Conservation (phyloP, 2,113 vertebrate genomes). For the Bufo gargarizans region DNA sequence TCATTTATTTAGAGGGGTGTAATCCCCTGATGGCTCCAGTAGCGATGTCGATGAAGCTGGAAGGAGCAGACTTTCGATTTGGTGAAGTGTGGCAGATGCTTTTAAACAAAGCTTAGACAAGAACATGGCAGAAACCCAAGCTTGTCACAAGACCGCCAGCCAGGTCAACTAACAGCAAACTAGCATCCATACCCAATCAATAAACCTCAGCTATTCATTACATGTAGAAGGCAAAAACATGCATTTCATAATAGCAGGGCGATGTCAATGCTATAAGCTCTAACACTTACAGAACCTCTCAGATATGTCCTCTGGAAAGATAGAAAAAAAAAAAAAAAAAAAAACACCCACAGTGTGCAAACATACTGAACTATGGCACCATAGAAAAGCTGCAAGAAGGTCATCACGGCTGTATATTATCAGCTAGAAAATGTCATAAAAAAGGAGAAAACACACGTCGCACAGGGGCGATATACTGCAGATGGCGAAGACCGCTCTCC, state of each 20-base stretch:
- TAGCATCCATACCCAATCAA: neutral
- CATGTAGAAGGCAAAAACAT: slow-evolving; percentile 19
- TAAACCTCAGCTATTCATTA: slow-evolving; percentile 25
- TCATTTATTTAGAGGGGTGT: neutral
- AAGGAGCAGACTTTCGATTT: neutral
- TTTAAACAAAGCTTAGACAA: neutral
- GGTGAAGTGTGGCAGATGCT: neutral
- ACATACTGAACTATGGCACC: neutral
- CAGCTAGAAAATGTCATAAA: no score
- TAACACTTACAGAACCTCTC: slow-evolving; percentile 20
- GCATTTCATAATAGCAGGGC: slow-evolving; percentile 4
- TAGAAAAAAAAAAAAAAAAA: neutral
- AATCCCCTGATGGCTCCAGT: neutral
- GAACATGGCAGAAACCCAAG: neutral
- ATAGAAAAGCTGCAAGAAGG: neutral
- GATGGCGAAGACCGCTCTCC: no score
- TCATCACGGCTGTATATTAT: neutral
- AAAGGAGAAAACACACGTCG: no score
- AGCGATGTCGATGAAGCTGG: neutral
- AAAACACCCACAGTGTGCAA: neutral
- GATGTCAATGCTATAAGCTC: slow-evolving; percentile 13
- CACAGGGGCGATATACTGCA: no score
- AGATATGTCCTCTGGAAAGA: slow-evolving; percentile 27
- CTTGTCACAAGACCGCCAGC: neutral
- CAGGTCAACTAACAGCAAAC: neutral